Evolutionary conservation across 2,888 invertebrate genomes (phyloP).

Genomic region (Agrochola circellaris): DNA sequence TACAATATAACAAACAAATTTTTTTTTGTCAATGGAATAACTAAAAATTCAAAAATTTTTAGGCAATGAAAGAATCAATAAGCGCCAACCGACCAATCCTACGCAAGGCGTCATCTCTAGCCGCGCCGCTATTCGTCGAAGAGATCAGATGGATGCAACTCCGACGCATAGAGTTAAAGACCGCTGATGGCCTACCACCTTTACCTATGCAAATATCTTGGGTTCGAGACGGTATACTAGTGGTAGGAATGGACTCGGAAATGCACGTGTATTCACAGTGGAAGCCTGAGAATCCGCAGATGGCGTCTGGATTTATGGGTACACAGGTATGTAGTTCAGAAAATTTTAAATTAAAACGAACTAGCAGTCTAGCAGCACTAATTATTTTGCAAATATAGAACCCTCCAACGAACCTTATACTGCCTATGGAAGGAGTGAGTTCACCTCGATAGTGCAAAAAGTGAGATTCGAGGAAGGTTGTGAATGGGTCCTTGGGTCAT

Average conservation of each 20-base stretch:
- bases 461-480: too few species aligned
- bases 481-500: too few species aligned
- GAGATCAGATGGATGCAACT: slow-evolving; percentile 99
- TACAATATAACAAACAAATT: neutral
- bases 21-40: neutral
- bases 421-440: neutral
- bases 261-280: slow-evolving; percentile 99
- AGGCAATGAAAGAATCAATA: slow-evolving; percentile 96
- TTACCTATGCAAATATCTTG: slow-evolving; percentile 99
- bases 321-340: slow-evolving; percentile 76
- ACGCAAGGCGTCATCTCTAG: slow-evolving; percentile 97
- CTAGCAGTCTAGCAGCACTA: too few species aligned
- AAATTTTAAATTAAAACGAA: neutral
- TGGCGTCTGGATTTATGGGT: slow-evolving; percentile 74
- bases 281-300: slow-evolving; percentile 93
- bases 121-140: slow-evolving; percentile 96
- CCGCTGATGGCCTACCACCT: slow-evolving; percentile 98
- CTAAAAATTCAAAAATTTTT: slow-evolving; percentile 36
- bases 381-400: too few species aligned
- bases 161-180: slow-evolving; percentile 96
- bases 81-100: slow-evolving; percentile 96
- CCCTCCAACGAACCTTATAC: neutral
- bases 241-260: slow-evolving; percentile 99
- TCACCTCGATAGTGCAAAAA: neutral
- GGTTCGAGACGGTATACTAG: slow-evolving; percentile 99